Percentiles rank a stretch among this genome's conserved stretches.
These are phyloP conservation scores for Todiramphus saurophagus DNA, from an alignment of 2,113 vertebrate species.

Conservation along the genomic window DNA sequence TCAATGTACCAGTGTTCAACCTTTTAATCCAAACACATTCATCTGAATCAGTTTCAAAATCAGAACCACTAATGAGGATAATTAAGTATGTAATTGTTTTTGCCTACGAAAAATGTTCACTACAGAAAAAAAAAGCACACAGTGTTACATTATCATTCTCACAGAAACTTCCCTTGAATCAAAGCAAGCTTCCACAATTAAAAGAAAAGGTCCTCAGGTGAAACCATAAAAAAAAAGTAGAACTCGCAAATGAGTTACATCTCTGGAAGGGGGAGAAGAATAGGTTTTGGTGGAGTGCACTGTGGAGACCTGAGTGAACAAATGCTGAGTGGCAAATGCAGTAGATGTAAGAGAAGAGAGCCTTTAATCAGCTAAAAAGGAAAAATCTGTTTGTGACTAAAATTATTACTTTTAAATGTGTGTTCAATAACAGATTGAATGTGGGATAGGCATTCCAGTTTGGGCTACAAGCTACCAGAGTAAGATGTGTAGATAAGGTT, in stretches of 20 bases:
- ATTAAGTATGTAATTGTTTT: constrained; percentile 64
- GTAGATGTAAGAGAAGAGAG: not conserved
- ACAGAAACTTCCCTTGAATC: constrained; percentile 50
- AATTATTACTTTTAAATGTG: not conserved
- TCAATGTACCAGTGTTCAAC: not conserved
- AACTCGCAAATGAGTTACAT: not conserved
- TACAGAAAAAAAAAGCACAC: not conserved
- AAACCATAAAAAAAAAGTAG: not conserved
- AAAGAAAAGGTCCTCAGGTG: constrained; percentile 19
- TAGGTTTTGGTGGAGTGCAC: not conserved
- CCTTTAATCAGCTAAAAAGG: not conserved
- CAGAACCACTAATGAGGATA: constrained; percentile 63
- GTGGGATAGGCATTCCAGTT: not conserved
- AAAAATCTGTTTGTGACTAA: not conserved
- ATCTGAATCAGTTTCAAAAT: constrained; percentile 31
- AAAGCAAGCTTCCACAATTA: constrained; percentile 34
- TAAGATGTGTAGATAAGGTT: not conserved
- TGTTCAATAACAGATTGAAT: not conserved
- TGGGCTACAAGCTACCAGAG: not conserved
- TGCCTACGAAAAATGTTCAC: constrained; percentile 12
- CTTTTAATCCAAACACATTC: constrained; percentile 36
- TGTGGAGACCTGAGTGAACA: not conserved
- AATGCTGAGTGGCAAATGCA: not conserved
- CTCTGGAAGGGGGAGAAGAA: not conserved
- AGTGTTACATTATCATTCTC: not conserved